These are phyloP conservation scores for Cherax destructor DNA, from an alignment of 1,140 invertebrate species.

Conservation along the genomic window DNA sequence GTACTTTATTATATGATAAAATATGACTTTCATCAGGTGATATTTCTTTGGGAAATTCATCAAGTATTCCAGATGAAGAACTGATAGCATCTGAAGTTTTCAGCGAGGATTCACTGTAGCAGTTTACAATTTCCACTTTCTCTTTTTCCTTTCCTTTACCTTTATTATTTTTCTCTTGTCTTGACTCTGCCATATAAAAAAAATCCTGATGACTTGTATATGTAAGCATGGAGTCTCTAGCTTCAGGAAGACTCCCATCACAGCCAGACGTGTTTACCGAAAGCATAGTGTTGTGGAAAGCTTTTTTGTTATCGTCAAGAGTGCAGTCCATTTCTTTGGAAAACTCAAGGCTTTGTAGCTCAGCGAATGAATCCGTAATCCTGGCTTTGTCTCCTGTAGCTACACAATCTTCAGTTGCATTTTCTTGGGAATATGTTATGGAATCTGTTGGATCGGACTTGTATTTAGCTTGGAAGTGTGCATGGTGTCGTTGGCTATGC, in stretches of 20 bases:
- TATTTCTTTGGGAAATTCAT: background rate
- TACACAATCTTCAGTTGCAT: background rate
- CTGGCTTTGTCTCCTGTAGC: background rate
- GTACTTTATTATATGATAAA: too few relatives aligned
- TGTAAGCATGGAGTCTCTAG: background rate
- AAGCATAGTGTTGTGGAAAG: conserved; percentile 34
- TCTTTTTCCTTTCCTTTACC: background rate
- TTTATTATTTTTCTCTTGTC: background rate
- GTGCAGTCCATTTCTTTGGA: background rate
- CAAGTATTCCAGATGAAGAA: background rate
- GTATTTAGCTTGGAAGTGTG: background rate
- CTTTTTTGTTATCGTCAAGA: conserved; percentile 20
- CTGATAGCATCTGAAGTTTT: background rate
- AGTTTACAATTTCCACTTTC: background rate
- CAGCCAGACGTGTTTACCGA: background rate
- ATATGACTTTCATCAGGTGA: background rate
- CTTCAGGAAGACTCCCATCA: background rate
- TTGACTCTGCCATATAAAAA: background rate
- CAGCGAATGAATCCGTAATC: background rate
- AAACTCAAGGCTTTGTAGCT: background rate
- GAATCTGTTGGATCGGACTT: background rate
- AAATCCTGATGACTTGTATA: background rate
- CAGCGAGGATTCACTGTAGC: background rate
- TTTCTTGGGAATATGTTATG: background rate
- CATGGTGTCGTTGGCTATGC: background rate